Base-by-base conservation (phyloP, 2,797 vertebrate genomes). In the Karalla daura region DNA sequence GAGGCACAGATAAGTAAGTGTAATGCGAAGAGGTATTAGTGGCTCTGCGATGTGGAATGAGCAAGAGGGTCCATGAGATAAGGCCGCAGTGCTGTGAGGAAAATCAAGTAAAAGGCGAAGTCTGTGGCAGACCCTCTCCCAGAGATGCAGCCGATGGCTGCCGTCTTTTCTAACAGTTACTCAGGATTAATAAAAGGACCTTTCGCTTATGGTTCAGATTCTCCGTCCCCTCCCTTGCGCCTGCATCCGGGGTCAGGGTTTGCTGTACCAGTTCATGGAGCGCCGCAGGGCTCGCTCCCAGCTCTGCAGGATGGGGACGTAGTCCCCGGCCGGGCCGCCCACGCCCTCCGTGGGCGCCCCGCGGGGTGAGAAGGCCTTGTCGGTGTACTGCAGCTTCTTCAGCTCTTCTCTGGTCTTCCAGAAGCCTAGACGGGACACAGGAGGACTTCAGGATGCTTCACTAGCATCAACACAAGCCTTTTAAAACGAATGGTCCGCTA, bases 401-500 rank as follows among this genome's bases (percentile, higher is more conserved):
- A 99, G 88, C 63, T 99, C 95, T 12, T 96, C 94, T 55, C 89
- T 94, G 78, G 78, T 94, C 62, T 72, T 92, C 98, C 98, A 99
- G 89, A 95, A 96, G 33, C 96, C 97, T 99, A 85, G 9, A 1
- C 11, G 44, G 24, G 28, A 46, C 17, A 64, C 9, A 56, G 5
- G 2, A 17, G 17, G 8, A 52, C 12, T 36, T 28, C 13, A 5
- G 24, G 17, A n/a, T n/a, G n/a, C n/a, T n/a, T n/a, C n/a, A n/a
- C 21, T 2, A 44, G 40, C 30, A 30, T 18, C 2, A 36, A 53
- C 13, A 7, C 15, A 27, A 58, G 37, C 2, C 30, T 13, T 50
- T 49, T 8, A 21, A 49, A 21, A n/a, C n/a, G n/a, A 10, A 25
- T 6, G 12, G 27, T 3, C 14, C 5, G n/a, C n/a, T n/a, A n/a